Base-by-base conservation (phyloP, 2,113 vertebrate genomes). In the Dasyprocta punctata region DNA sequence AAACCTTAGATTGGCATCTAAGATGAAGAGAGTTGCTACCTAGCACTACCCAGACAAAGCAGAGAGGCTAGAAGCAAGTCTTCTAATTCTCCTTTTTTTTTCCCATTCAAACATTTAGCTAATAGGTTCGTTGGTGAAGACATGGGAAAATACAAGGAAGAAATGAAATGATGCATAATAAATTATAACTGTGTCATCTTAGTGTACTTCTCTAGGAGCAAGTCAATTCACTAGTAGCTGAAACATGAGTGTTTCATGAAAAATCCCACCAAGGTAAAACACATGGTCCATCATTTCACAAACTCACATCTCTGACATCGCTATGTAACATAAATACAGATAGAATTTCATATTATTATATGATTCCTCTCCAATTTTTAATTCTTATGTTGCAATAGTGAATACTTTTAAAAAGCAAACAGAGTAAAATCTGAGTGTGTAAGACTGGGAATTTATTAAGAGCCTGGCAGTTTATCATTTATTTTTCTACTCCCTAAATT, bases 31-130 rank as follows among this genome's bases (percentile, higher is more conserved):
- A 90, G 41, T 41, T 56, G 26, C 67, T 90, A 11, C 30, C 54
- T 63, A 30, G 11, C 7, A 33, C 28, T 24, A 85, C 7, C n/a
- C 17, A 82, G n/a, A n/a, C 10, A 89, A 89, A 88, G n/a, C 17
- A 60, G 30, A 71, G 36, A 47, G 75, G 7, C 38, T 71, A 77
- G n/a, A 93, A 60, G 60, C 58, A 83, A 71, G 19, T 91, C 26
- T 49, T 33, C 41, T 12, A 81, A 88, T 65, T 73, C 56, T 78
- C 26, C 89, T 67, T 54, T 54, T 41, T 90, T 91, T 88, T 60
- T 87, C n/a, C 67, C 24, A 82, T 88, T 87, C 22, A 77, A 47
- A 47, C 89, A 90, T 80, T 86, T 94, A 85, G 20, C 67, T 95
- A 88, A 61, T 44, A 78, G 1, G 1, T 41, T 92, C 41, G 82